A percentile compares a stretch with the other conserved stretches of the same genome.
These are phyloP conservation scores for Harlomillsia oculata DNA, from an alignment of 1,140 invertebrate genomes.

Conservation along the genomic window DNA sequence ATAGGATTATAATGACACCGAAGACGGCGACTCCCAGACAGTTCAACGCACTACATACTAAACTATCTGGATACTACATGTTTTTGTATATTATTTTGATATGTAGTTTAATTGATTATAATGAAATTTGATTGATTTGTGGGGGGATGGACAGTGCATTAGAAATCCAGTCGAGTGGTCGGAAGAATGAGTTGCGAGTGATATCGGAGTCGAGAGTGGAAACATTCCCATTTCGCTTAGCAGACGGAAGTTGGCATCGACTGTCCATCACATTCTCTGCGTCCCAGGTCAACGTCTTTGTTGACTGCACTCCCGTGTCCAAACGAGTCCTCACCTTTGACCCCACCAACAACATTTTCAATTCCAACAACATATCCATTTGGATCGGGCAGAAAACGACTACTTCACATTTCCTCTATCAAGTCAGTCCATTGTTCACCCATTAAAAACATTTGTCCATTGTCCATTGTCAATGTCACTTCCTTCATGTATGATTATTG, in stretches of 20 bases:
- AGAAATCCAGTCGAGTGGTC: slow-evolving; percentile 80
- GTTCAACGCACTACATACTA: too few relatives aligned
- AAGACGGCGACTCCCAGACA: too few relatives aligned
- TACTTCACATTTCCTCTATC: slow-evolving; percentile 71
- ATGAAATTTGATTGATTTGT: too few relatives aligned
- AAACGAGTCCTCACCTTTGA: slow-evolving; percentile 34
- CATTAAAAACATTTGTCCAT: neutral
- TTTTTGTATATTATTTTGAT: too few relatives aligned
- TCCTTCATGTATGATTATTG: neutral
- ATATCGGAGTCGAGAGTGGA: slow-evolving; percentile 65
- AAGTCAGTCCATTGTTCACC: slow-evolving; percentile 49
- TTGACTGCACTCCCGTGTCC: slow-evolving; percentile 77
- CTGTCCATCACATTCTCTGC: slow-evolving; percentile 71
- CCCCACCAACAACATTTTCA: slow-evolving; percentile 31
- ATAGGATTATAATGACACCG: too few relatives aligned
- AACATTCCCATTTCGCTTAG: slow-evolving; percentile 74
- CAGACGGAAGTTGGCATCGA: slow-evolving; percentile 76
- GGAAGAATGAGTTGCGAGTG: slow-evolving; percentile 61
- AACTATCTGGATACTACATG: too few relatives aligned
- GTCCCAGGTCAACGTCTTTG: slow-evolving; percentile 65
- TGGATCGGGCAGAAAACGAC: slow-evolving; percentile 78
- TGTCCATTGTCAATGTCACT: slow-evolving; percentile 3
- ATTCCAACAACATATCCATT: slow-evolving; percentile 49
- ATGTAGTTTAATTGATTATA: too few relatives aligned
- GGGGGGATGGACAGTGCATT: too few relatives aligned